Percentiles rank a stretch among this genome's conserved stretches.
phyloP scores from a whole-genome alignment of 2,113 vertebrate species.

The Malurus cyaneus region DNA sequence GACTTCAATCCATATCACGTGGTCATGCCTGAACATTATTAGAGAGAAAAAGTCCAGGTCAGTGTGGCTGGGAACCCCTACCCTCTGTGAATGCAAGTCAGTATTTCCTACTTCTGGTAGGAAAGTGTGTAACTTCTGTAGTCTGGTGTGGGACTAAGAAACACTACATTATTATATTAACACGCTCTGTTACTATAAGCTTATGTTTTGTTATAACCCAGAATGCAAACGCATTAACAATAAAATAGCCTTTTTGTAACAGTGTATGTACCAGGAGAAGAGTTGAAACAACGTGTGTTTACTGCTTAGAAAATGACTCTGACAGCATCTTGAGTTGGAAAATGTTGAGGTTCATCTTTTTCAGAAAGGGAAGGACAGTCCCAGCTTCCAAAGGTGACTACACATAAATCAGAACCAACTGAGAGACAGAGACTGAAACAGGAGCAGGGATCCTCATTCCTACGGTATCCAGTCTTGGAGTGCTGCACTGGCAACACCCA shows the following conservation, averaged over 20 bases:
- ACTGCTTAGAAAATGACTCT: background rate
- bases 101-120: background rate
- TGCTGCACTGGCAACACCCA: background rate
- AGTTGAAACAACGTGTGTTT: background rate
- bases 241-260: background rate
- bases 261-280: background rate
- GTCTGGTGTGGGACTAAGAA: background rate
- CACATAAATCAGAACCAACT: background rate
- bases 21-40: background rate
- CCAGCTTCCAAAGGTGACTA: background rate
- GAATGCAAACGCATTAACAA: background rate
- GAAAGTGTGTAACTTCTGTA: background rate
- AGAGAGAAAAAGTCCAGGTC: background rate
- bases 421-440: background rate
- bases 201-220: background rate
- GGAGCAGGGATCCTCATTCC: background rate
- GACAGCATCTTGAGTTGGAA: background rate
- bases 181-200: background rate
- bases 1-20: rapidly evolving
- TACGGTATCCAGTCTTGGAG: background rate
- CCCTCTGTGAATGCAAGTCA: background rate
- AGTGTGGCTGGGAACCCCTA: background rate
- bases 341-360: background rate
- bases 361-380: background rate
- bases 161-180: background rate